Evolutionary conservation across 2,113 vertebrate genomes (phyloP), one percentile per base, ranked within the genome.

Genomic region (Amazona vittata): DNA sequence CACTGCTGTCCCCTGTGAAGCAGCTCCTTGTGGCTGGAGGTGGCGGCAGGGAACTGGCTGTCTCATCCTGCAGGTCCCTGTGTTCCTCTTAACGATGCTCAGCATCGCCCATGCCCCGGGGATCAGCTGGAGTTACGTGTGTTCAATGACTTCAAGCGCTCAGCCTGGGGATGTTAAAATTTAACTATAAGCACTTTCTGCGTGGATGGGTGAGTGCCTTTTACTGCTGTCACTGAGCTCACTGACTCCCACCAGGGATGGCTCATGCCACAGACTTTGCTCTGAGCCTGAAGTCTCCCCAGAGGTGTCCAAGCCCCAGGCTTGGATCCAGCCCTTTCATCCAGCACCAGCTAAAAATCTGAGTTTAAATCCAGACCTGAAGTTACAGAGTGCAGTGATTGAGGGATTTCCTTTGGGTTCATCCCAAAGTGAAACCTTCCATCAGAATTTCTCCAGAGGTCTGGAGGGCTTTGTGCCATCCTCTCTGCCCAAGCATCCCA

Each of bases 1-100:
- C 49, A 0, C 37, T 10, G 2, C 46, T 0, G 0, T 12, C 0
- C 11, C 47, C 64, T 12, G 2, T 0, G 0, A 4, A 46, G 18
- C 74, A 62, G 50, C n/a, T 87, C 60, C 70, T 5, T 7, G 31
- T 2, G 43, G 18, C n/a, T 22, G 69, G 37, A 20, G 3, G 43
- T 2, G 0, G 29, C 63, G 19, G 26, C 3, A 24, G 87, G 77
- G 59, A 69, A 43, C n/a, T 2, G 1, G 12, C 55, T 44, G 39
- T 18, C 19, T 68, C 50, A 33, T 12, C 71, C 67, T 7, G 6
- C 68, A 35, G 83, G 60, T 79, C 6, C 2, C 37, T 0, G 0
- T 25, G 39, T 1, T n/a, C 37, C 83, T 69, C 24, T 8, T 24
- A 15, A 7, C 0, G 21, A 25, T 35, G 55, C 64, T 41, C 78